A percentile compares a stretch with the other conserved stretches of the same genome.
Conservation (phyloP, 2,113 vertebrate genomes). For the Atherinomorus stipes region DNA sequence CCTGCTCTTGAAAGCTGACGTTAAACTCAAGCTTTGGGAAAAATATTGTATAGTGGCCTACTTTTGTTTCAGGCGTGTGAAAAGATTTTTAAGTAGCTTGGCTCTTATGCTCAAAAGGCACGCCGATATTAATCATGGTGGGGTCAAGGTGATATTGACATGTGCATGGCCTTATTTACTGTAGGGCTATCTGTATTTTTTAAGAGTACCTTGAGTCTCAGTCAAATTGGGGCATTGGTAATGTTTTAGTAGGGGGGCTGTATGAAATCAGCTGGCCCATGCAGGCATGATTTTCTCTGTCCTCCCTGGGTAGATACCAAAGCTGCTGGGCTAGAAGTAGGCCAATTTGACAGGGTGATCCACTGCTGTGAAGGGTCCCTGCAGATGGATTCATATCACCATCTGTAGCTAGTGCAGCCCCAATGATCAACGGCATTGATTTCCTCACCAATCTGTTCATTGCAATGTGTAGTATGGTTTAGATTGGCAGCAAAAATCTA, state of each 20-base stretch:
- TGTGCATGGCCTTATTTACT: constrained; percentile 23
- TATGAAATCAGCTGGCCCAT: constrained; percentile 25
- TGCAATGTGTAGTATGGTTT: neutral
- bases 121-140: neutral
- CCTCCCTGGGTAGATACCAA: constrained; percentile 38
- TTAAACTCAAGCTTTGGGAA: constrained; percentile 8
- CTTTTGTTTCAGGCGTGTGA: constrained; percentile 4
- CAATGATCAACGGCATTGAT: neutral
- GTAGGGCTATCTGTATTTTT: neutral
- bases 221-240: constrained; percentile 23
- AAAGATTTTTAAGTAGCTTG: neutral
- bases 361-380: constrained; percentile 39
- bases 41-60: constrained; percentile 16
- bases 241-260: constrained; percentile 11
- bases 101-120: constrained; percentile 6
- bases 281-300: constrained; percentile 33
- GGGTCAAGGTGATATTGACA: neutral
- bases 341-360: constrained; percentile 67
- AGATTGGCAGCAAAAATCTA: constrained; percentile 3
- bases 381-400: constrained; percentile 52
- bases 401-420: constrained; percentile 32
- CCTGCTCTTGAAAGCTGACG: neutral
- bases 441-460: neutral
- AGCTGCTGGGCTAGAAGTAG: constrained; percentile 63
- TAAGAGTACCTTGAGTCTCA: neutral